Base-by-base conservation (phyloP, 2,113 vertebrate genomes). In the Rhabdomys dilectus region DNA sequence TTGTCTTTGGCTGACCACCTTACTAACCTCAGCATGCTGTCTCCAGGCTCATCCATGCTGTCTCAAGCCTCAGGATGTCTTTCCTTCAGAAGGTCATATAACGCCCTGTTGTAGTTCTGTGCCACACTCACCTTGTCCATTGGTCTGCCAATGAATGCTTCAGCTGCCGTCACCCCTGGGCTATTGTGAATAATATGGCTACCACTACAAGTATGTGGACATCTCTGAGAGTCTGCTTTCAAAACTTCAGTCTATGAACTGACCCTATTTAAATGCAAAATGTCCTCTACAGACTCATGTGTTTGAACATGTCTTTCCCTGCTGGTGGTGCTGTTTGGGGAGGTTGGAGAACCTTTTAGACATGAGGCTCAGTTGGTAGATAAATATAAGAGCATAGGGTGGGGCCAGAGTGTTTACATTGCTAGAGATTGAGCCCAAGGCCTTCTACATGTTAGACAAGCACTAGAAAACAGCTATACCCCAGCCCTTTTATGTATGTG, bases 1-100 rank as follows among this genome's bases (percentile, higher is more conserved):
- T 17, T 66, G 66, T 95, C 42, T 87, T 91, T 88, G 62, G 70
- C 19, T 89, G 91, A 51, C 13, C n/a, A 22, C 17, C 22, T 75
- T 60, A 77, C 58, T 93, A 76, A 58, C 68, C n/a, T 93, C 21
- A 85, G 94, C 17, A 29, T 56, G 45, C 51, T 15, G 45, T 31
- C 84, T 87, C 42, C 62, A 60, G 91, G 31, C 29, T 90, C 72
- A 76, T 70, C 15, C 31, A 24, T 58, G 39, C 77, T 94, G 53
- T 19, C 8, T n/a, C 21, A 31, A 60, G 21, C 34, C 70, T 81
- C 58, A 86, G 78, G 66, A 91, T 60, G 51, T 21, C 36, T 22
- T 95, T 95, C 91, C 56, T 75, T 88, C 86, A 77, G 31, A 77
- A 60, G 68, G 66, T 42, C 81, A 60, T 70, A 42, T 42, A n/a